Conservation (phyloP, 92 coral and sea anemone genomes). For the Actinernus sp. region DNA sequence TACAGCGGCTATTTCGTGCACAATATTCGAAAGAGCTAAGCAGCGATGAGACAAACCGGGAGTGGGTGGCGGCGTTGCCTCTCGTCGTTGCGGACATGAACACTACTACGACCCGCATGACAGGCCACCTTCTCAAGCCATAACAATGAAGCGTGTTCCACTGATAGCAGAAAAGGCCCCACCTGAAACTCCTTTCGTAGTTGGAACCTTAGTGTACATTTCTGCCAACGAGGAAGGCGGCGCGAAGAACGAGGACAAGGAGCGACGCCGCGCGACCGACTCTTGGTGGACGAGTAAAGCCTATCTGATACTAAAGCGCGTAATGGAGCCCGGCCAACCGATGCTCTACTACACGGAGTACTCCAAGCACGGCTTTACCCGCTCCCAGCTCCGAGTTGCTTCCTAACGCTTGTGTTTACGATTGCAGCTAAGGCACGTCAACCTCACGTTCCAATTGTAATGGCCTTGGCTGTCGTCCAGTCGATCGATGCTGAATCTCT, state of each 20-base stretch:
- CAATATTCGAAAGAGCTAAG: too few relatives aligned
- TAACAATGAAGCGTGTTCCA: too few relatives aligned
- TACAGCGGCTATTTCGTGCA: too few relatives aligned
- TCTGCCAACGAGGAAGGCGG: conserved; percentile 2
- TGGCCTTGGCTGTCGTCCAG: conserved; percentile 44
- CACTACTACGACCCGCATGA: too few relatives aligned
- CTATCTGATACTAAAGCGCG: too few relatives aligned
- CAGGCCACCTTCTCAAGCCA: too few relatives aligned
- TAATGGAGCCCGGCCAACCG: conserved; percentile 2
- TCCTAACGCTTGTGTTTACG: conserved; percentile 24
- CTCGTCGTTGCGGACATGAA: too few relatives aligned
- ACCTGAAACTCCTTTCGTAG: too few relatives aligned
- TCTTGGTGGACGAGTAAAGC: conserved; percentile 3
- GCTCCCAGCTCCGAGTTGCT: too few relatives aligned
- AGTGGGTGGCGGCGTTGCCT: not conserved
- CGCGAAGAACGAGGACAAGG: not conserved
- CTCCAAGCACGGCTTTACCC: too few relatives aligned
- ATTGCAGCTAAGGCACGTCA: conserved; percentile 29
- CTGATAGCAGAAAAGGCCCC: too few relatives aligned
- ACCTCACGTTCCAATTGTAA: conserved; percentile 39
- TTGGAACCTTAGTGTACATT: not conserved
- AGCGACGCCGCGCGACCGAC: conserved; percentile 10
- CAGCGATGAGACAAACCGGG: conserved; percentile 4
- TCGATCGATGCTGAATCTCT: conserved; percentile 41
- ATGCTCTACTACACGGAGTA: too few relatives aligned